A percentile compares a stretch with the other conserved stretches of the same genome.
Evolutionary conservation across 2,888 invertebrate species (phyloP).

Genomic region (Drosophila emarginata): DNA sequence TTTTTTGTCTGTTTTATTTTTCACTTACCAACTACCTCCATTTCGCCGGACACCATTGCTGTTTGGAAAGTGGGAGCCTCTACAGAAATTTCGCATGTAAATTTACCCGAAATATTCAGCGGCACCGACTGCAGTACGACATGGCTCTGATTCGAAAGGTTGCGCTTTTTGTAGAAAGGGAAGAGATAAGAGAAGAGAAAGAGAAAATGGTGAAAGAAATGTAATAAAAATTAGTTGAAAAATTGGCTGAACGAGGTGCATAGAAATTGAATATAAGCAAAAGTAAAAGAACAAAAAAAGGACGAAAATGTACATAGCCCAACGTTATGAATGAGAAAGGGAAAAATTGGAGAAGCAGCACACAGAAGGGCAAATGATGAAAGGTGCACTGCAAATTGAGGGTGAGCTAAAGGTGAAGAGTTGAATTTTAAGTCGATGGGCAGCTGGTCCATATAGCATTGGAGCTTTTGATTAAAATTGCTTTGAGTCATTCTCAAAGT

Average conservation of each 20-base stretch:
- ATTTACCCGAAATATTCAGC: conserved; percentile 82
- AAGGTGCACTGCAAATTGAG: conserved; percentile 46
- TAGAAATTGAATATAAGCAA: conserved; percentile 69
- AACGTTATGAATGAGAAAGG: conserved; percentile 40
- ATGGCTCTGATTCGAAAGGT: conserved; percentile 83
- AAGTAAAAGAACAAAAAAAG: conserved; percentile 18
- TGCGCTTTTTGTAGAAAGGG: conserved; percentile 67
- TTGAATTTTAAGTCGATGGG: conserved; percentile 52
- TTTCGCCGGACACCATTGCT: conserved; percentile 82
- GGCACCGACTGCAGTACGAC: conserved; percentile 82
- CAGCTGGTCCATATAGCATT: not conserved
- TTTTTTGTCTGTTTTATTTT: conserved; percentile 9
- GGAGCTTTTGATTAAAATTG: conserved; percentile 37
- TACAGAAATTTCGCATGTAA: conserved; percentile 83
- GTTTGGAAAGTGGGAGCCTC: conserved; percentile 83
- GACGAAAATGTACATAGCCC: conserved; percentile 26
- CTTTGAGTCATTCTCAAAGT: conserved; percentile 52
- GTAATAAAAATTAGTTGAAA: conserved; percentile 69
- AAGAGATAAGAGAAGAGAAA: conserved; percentile 9
- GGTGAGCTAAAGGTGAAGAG: conserved; percentile 41
- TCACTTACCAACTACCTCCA: conserved; percentile 83
- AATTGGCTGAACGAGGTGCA: conserved; percentile 61
- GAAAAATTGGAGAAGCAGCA: conserved; percentile 22
- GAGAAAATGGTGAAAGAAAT: conserved; percentile 14
- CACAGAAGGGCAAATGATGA: conserved; percentile 18